These are phyloP conservation scores for Elgaria multicarinata DNA, from an alignment of 2,113 vertebrate genomes.

Conservation along the genomic window DNA sequence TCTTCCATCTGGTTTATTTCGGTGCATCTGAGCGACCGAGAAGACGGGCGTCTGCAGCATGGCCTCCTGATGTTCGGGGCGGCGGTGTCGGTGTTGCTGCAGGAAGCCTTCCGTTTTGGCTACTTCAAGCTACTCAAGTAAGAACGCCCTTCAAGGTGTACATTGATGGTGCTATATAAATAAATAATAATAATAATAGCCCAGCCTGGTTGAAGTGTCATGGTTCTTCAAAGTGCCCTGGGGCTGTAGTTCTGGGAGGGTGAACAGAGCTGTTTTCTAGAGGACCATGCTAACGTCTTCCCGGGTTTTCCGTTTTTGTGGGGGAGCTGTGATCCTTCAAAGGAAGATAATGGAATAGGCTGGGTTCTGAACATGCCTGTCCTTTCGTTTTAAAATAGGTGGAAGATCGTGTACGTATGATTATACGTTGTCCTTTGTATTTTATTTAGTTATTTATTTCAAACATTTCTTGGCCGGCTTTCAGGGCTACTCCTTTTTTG, in stretches of 20 bases:
- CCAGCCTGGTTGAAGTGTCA: not conserved
- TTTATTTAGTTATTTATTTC: too few species aligned
- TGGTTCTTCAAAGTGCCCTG: not conserved
- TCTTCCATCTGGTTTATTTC: constrained; percentile 79
- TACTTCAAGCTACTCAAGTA: constrained; percentile 83
- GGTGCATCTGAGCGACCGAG: constrained; percentile 71
- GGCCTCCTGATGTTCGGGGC: constrained; percentile 77
- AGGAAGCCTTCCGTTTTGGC: constrained; percentile 78
- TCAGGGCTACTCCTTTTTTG: too few species aligned
- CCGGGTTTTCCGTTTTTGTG: not conserved
- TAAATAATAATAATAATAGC: too few species aligned
- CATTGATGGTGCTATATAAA: too few species aligned
- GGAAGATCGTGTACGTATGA: too few species aligned
- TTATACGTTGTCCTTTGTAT: too few species aligned
- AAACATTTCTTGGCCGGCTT: too few species aligned
- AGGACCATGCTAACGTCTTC: not conserved
- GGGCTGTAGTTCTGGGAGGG: not conserved
- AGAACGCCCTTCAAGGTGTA: constrained; percentile 17
- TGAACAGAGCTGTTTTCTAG: too few species aligned
- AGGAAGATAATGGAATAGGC: too few species aligned
- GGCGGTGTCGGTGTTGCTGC: constrained; percentile 78
- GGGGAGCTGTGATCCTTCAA: too few species aligned
- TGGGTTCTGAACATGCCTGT: too few species aligned
- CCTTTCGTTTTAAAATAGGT: too few species aligned
- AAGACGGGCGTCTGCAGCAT: constrained; percentile 72